A percentile compares a stretch with the other conserved stretches of the same genome.
Evolutionary conservation across 2,113 vertebrate genomes (phyloP).

Genomic region (Anolis carolinensis): DNA sequence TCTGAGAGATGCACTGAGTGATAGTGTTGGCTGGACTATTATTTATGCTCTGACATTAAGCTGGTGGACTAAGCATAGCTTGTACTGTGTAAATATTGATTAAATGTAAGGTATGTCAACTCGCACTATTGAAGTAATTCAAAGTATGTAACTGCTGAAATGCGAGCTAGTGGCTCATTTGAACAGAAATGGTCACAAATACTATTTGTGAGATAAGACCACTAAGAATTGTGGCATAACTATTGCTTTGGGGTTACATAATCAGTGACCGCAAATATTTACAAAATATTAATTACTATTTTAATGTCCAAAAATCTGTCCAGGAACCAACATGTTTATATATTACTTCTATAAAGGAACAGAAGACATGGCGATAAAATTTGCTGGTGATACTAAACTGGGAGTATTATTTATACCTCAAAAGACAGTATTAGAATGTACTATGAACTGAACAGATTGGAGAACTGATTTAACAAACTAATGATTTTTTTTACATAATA

Average conservation of each 20-base stretch:
- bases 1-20: conserved; percentile 34
- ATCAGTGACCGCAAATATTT: conserved; percentile 7
- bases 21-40: not conserved
- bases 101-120: not conserved
- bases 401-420: too few species aligned
- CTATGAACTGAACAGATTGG: too few species aligned
- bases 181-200: conserved; percentile 1
- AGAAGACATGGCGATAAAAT: too few species aligned
- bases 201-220: not conserved
- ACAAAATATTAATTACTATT: not conserved
- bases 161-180: not conserved
- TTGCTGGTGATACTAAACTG: too few species aligned
- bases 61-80: not conserved
- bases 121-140: not conserved
- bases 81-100: conserved; percentile 38
- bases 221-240: not conserved
- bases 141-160: conserved; percentile 11
- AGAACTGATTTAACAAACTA: too few species aligned
- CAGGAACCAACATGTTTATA: too few species aligned
- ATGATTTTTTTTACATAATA: too few species aligned
- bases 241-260: not conserved
- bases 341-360: too few species aligned
- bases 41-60: conserved; percentile 38
- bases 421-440: too few species aligned
- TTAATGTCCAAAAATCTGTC: too few species aligned